These are phyloP conservation scores for Falco naumanni DNA, from an alignment of 2,797 vertebrate species.

Conservation along the genomic window DNA sequence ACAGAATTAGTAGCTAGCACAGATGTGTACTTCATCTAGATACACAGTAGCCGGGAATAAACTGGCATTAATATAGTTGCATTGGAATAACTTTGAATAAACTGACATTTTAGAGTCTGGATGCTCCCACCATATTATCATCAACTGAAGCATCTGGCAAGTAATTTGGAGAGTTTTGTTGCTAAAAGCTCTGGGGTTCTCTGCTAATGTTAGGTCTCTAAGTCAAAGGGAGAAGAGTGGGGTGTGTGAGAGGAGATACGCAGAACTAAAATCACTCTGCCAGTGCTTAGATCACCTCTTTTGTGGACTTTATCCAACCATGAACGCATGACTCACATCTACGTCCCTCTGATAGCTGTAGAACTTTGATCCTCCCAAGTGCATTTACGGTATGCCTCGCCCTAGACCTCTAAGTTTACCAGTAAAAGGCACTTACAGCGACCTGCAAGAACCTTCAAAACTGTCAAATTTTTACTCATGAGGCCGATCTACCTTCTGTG, in stretches of 20 bases:
- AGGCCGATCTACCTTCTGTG: neutral
- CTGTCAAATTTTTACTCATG: neutral
- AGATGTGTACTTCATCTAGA: neutral
- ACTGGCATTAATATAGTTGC: neutral
- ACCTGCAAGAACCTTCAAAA: neutral
- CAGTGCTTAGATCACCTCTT: neutral
- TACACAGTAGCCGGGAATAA: neutral
- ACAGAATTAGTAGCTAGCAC: neutral
- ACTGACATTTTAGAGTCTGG: neutral
- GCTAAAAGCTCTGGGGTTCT: neutral
- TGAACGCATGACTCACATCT: neutral
- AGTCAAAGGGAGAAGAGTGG: neutral
- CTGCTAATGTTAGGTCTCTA: neutral
- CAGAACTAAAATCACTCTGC: neutral
- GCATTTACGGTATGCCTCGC: neutral
- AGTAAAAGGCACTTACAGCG: neutral
- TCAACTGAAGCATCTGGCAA: neutral
- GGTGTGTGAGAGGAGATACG: neutral
- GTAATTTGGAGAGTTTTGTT: neutral
- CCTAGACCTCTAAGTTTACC: neutral
- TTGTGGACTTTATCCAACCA: neutral
- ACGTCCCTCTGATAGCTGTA: neutral
- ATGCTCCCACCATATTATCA: neutral
- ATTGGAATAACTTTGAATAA: constrained; percentile 2
- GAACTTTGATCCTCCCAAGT: neutral